Evolutionary conservation across 1,140 invertebrate species (phyloP).

Genomic region (Antheraea mylitta): DNA sequence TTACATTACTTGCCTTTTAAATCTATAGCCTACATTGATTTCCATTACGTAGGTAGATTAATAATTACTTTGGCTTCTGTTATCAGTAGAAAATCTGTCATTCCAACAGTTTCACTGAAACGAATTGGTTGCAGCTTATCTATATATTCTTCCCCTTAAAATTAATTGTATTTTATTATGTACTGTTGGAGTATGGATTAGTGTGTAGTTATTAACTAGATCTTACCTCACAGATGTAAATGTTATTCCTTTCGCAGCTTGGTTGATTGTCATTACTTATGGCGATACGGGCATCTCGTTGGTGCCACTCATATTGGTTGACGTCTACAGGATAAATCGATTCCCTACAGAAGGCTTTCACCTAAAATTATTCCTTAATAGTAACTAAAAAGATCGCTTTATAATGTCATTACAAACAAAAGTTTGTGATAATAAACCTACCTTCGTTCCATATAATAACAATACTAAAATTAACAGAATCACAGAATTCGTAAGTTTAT

Average conservation of each 20-base stretch:
- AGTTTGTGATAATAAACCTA: slow-evolving; percentile 14
- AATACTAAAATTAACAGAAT: slow-evolving; percentile 25
- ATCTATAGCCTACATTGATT: too few relatives aligned
- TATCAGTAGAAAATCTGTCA: too few relatives aligned
- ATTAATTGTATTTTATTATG: too few relatives aligned
- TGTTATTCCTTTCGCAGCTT: slow-evolving; percentile 44
- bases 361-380: slow-evolving; percentile 26
- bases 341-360: slow-evolving; percentile 34
- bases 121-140: too few relatives aligned
- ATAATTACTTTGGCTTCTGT: too few relatives aligned
- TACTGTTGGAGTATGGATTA: background rate
- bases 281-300: slow-evolving; percentile 43
- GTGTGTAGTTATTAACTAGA: background rate
- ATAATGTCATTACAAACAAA: background rate
- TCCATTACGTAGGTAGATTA: too few relatives aligned
- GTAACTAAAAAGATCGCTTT: background rate
- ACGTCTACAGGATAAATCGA: slow-evolving; percentile 37
- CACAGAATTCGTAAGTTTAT: slow-evolving; percentile 26
- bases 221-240: slow-evolving; percentile 66
- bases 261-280: slow-evolving; percentile 30
- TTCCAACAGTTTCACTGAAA: too few relatives aligned
- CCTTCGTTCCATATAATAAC: slow-evolving; percentile 19
- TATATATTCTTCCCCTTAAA: too few relatives aligned
- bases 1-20: background rate
- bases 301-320: slow-evolving; percentile 48